Conservation (phyloP, 2,797 vertebrate species). For the Enteromius radiatus region DNA sequence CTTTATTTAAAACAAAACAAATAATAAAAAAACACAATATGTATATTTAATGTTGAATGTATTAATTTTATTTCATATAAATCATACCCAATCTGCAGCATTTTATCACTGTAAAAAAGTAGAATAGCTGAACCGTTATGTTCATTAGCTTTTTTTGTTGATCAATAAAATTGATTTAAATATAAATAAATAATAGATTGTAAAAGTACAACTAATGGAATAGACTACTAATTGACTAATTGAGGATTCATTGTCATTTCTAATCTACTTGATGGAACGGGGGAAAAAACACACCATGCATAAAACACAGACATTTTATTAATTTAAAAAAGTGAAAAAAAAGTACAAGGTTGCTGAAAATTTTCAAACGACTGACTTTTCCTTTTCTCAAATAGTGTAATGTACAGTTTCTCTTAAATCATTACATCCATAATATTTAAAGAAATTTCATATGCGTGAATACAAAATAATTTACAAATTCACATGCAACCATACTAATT, state of each 20-base stretch:
- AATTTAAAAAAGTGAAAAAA: slow-evolving; percentile 48
- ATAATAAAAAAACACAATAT: too few species aligned
- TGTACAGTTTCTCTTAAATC: slow-evolving; percentile 45
- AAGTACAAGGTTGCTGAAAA: slow-evolving; percentile 51
- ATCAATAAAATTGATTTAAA: background rate
- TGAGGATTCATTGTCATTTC: background rate
- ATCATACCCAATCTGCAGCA: background rate
- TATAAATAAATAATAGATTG: background rate
- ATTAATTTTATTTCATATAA: background rate
- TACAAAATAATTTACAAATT: slow-evolving; percentile 61
- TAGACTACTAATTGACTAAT: background rate
- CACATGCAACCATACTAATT: slow-evolving; percentile 51
- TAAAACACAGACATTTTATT: slow-evolving; percentile 55
- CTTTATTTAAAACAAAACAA: background rate
- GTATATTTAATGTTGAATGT: background rate
- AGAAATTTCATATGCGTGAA: slow-evolving; percentile 47
- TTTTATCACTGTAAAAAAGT: background rate
- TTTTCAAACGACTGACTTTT: slow-evolving; percentile 49
- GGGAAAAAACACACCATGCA: background rate
- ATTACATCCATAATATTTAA: slow-evolving; percentile 43
- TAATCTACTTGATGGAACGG: background rate
- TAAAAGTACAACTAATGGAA: background rate
- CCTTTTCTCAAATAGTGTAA: slow-evolving; percentile 18
- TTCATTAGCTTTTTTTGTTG: background rate
- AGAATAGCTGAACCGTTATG: background rate